These are phyloP conservation scores for Griposia aprilina DNA, from an alignment of 2,888 invertebrate species.

Conservation along the genomic window DNA sequence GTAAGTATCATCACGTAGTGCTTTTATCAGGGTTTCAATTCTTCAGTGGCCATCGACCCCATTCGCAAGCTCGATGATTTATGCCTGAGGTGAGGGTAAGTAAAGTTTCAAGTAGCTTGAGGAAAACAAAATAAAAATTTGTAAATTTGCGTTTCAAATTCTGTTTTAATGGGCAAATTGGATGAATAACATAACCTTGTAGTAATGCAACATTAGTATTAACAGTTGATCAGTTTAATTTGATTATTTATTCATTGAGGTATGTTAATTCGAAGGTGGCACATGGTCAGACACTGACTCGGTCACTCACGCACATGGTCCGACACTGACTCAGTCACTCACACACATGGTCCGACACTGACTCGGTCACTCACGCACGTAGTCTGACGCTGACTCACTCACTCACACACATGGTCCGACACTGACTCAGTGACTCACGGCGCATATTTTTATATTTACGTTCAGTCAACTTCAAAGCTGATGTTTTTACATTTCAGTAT, in stretches of 20 bases:
- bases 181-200: neutral
- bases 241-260: neutral
- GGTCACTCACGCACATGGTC: neutral
- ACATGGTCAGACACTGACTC: neutral
- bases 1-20: neutral
- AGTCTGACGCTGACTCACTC: neutral
- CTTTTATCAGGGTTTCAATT: neutral
- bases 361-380: no score
- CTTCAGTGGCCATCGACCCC: neutral
- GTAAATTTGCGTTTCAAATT: neutral
- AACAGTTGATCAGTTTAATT: conserved; percentile 17
- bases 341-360: neutral
- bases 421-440: neutral
- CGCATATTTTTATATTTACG: conserved; percentile 32
- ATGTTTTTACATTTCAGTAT: conserved; percentile 34
- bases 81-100: neutral
- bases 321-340: no score
- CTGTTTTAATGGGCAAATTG: neutral
- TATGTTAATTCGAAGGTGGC: neutral
- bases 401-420: neutral
- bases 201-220: neutral
- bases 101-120: neutral
- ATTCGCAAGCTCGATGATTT: neutral
- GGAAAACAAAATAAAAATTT: neutral
- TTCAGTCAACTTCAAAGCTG: conserved; percentile 57